Evolutionary conservation across 1,140 invertebrate species (phyloP).

Genomic region (Orussus abietinus): DNA sequence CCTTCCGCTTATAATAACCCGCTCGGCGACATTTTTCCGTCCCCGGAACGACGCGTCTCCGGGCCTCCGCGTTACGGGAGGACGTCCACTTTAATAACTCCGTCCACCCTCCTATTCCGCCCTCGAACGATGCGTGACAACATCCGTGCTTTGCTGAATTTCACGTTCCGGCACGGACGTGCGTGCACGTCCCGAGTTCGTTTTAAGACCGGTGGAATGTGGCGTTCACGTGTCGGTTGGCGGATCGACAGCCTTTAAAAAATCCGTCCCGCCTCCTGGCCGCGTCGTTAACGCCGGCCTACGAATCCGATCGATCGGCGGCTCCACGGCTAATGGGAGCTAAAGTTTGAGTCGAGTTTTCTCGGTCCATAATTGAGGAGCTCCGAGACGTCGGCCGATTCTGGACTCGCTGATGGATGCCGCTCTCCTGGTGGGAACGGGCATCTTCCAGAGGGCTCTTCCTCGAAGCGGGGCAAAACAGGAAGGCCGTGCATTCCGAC

Average conservation of each 20-base stretch:
- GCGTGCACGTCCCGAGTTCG: not conserved
- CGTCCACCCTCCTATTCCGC: not conserved
- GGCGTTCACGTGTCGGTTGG: too few species aligned
- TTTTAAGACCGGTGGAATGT: not conserved
- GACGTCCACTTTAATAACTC: not conserved
- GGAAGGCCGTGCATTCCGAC: not conserved
- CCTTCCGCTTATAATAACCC: conserved; percentile 26
- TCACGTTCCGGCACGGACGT: not conserved
- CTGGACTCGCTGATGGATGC: not conserved
- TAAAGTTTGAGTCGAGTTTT: too few species aligned
- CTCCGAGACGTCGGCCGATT: too few species aligned
- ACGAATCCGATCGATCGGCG: too few species aligned
- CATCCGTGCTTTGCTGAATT: not conserved
- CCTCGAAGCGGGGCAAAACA: conserved; percentile 2
- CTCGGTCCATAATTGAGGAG: too few species aligned
- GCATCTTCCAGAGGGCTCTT: conserved; percentile 9
- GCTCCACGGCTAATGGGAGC: too few species aligned
- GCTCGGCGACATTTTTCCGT: conserved; percentile 2
- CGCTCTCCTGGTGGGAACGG: conserved; percentile 13
- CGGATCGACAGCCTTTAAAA: too few species aligned
- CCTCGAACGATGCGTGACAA: not conserved
- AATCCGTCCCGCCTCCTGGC: too few species aligned
- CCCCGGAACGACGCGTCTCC: not conserved
- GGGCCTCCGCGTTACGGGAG: not conserved
- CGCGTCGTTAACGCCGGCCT: too few species aligned